These are phyloP conservation scores for Pheosia gnoma DNA, from an alignment of 2,888 invertebrate genomes.

Conservation along the genomic window DNA sequence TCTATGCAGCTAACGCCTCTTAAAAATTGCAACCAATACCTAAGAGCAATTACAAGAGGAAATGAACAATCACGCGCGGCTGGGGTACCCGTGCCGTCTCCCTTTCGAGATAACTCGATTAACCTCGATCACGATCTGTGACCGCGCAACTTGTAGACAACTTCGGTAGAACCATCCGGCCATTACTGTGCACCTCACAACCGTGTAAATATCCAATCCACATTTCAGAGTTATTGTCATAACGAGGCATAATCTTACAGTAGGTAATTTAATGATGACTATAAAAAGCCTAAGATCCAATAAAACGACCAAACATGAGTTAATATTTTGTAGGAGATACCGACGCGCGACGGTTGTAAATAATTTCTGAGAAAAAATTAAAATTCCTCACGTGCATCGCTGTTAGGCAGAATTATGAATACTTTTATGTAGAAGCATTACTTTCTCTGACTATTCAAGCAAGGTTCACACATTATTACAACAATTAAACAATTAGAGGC, in stretches of 20 bases:
- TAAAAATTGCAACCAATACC: constrained; percentile 32
- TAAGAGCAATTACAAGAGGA: constrained; percentile 52
- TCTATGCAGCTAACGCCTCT: no score
- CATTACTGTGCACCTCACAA: constrained; percentile 17
- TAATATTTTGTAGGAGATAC: no score
- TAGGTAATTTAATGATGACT: no score
- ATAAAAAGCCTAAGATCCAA: no score
- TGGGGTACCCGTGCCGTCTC: constrained; percentile 42
- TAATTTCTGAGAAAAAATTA: no score
- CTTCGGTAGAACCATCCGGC: constrained; percentile 15
- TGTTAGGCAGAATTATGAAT: neutral
- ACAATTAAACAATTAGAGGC: constrained; percentile 46
- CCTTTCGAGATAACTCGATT: constrained; percentile 59
- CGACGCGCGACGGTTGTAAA: no score
- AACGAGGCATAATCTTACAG: neutral
- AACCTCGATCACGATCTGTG: constrained; percentile 50
- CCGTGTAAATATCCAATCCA: constrained; percentile 9
- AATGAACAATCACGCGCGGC: constrained; percentile 55
- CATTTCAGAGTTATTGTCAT: neutral
- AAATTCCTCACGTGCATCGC: no score
- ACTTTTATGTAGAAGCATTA: constrained; percentile 32
- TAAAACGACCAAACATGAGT: no score
- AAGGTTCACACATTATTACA: constrained; percentile 50
- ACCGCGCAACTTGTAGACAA: constrained; percentile 31
- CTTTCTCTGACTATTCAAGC: constrained; percentile 55